These are phyloP conservation scores for Hippocampus kuda DNA, from an alignment of 2,797 vertebrate species.

Conservation along the genomic window DNA sequence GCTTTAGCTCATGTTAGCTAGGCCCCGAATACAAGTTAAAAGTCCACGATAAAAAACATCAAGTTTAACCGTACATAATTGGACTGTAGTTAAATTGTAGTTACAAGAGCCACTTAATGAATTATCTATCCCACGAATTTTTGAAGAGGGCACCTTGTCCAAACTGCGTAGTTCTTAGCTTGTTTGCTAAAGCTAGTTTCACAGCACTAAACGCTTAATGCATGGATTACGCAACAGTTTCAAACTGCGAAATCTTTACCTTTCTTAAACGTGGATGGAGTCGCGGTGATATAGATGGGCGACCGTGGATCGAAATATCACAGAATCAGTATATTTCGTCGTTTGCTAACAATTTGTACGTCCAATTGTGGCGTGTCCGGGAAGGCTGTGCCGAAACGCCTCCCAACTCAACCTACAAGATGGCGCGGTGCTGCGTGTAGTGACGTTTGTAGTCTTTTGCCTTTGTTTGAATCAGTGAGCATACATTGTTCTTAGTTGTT, in stretches of 20 bases:
- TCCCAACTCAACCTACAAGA: background rate
- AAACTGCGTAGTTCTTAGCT: background rate
- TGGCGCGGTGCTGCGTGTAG: background rate
- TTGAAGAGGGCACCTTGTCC: background rate
- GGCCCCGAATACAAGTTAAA: background rate
- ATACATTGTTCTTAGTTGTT: background rate
- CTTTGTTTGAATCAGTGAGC: too few species aligned
- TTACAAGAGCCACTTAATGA: background rate
- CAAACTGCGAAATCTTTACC: background rate
- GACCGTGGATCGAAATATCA: background rate
- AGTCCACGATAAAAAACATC: background rate
- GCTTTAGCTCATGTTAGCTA: background rate
- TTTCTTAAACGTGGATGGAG: background rate
- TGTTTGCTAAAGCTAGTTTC: background rate
- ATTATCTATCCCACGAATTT: background rate
- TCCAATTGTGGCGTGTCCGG: background rate
- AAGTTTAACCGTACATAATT: background rate
- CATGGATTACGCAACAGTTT: background rate
- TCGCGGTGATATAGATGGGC: background rate
- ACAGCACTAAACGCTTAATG: background rate
- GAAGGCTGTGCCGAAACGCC: background rate
- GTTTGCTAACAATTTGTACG: background rate
- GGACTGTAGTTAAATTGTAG: background rate
- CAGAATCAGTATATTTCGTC: background rate
- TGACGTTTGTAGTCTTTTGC: background rate